Evolutionary conservation across 2,113 vertebrate species (phyloP).

Genomic region (Aleadryas rufinucha): DNA sequence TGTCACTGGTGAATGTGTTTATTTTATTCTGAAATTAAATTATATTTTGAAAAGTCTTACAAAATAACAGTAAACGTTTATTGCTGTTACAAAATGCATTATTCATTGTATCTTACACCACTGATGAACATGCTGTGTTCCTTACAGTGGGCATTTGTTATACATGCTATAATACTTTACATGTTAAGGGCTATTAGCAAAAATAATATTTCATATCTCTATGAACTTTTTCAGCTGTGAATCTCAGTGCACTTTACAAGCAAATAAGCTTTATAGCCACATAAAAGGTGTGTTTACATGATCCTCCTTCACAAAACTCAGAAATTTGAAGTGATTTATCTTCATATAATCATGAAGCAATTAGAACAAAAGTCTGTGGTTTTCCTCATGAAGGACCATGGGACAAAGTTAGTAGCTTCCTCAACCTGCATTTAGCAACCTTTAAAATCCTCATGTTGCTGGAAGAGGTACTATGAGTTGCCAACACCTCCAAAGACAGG

Average conservation of each 20-base stretch:
- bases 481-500: neutral
- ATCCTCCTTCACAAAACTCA: neutral
- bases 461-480: neutral
- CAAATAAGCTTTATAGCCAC: neutral
- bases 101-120: neutral
- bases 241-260: neutral
- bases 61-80: neutral
- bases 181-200: neutral
- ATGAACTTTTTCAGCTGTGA: neutral
- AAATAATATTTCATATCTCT: neutral
- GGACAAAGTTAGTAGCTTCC: neutral
- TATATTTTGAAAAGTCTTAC: neutral
- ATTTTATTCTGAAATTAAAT: neutral
- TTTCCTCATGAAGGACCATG: neutral
- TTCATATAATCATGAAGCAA: neutral
- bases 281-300: neutral
- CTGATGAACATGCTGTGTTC: neutral
- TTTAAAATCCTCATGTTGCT: neutral
- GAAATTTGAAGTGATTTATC: neutral
- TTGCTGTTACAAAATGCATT: neutral
- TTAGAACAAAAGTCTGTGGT: neutral
- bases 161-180: neutral
- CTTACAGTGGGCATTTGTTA: neutral
- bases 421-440: neutral
- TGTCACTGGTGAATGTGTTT: neutral